A percentile compares a stretch with the other conserved stretches of the same genome.
Conservation (phyloP, 2,113 vertebrate species). For the Ceyx melanurus region DNA sequence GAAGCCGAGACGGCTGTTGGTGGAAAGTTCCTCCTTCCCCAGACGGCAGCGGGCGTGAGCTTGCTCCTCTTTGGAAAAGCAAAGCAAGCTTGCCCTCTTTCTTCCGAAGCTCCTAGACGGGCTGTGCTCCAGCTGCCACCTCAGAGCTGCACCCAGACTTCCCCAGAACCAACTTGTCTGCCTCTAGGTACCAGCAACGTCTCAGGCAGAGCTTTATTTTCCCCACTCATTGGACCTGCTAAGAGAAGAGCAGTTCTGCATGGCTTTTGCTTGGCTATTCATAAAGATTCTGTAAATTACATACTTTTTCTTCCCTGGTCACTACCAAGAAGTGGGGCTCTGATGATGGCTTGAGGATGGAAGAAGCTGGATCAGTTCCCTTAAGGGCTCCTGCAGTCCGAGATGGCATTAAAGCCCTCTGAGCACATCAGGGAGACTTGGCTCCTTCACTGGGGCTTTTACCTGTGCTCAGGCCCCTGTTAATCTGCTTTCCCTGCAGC, state of each 20-base stretch:
- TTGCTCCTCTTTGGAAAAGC: background rate
- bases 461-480: background rate
- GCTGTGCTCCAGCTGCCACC: background rate
- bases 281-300: background rate
- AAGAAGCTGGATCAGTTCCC: background rate
- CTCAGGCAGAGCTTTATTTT: background rate
- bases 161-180: background rate
- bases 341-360: background rate
- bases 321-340: background rate
- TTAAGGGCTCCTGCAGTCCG: background rate
- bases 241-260: background rate
- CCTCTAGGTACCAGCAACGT: background rate
- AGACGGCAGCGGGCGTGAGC: fast-evolving
- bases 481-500: background rate
- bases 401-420: background rate
- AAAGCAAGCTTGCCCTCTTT: background rate
- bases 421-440: background rate
- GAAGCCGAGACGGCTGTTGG: fast-evolving
- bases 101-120: background rate
- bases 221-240: background rate
- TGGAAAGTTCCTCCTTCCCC: background rate
- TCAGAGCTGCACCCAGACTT: no score
- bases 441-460: background rate
- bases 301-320: no score
- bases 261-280: background rate